Evolutionary conservation across 2,797 vertebrate species (phyloP).

Genomic region (Brotula barbata): DNA sequence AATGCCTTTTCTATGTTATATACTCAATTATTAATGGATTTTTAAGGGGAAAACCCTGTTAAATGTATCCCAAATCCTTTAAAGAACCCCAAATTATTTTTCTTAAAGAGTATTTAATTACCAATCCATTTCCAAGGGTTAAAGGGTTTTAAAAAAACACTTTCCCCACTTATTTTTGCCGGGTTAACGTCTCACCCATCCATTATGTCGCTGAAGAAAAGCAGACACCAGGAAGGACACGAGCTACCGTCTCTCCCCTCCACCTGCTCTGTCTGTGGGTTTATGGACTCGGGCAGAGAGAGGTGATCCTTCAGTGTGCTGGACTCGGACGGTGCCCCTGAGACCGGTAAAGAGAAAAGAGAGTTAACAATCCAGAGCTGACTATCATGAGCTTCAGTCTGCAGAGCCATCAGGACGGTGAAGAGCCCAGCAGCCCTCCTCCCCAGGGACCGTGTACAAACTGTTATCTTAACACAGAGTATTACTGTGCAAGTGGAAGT

Average conservation of each 20-base stretch:
- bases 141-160: too few relatives aligned
- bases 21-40: too few relatives aligned
- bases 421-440: slow-evolving; percentile 27
- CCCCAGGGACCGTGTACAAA: slow-evolving; percentile 61
- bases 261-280: neutral
- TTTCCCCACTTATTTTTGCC: too few relatives aligned
- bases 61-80: too few relatives aligned
- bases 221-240: neutral
- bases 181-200: too few relatives aligned
- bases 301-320: slow-evolving; percentile 17
- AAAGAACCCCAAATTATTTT: too few relatives aligned
- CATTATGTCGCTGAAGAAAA: slow-evolving; percentile 20
- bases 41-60: too few relatives aligned
- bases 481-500: slow-evolving; percentile 62
- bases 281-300: too few relatives aligned
- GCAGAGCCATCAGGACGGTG: slow-evolving; percentile 35
- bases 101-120: too few relatives aligned
- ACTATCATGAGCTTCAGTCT: slow-evolving; percentile 48
- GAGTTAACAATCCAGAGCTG: slow-evolving; percentile 32
- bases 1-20: too few relatives aligned
- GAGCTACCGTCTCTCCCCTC: slow-evolving; percentile 4
- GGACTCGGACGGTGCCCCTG: slow-evolving; percentile 25
- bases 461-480: slow-evolving; percentile 65
- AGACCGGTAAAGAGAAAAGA: slow-evolving; percentile 41
- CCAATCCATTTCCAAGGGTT: too few relatives aligned